phyloP scores from a whole-genome alignment of 2,888 invertebrate genomes.

The Bombylius major region DNA sequence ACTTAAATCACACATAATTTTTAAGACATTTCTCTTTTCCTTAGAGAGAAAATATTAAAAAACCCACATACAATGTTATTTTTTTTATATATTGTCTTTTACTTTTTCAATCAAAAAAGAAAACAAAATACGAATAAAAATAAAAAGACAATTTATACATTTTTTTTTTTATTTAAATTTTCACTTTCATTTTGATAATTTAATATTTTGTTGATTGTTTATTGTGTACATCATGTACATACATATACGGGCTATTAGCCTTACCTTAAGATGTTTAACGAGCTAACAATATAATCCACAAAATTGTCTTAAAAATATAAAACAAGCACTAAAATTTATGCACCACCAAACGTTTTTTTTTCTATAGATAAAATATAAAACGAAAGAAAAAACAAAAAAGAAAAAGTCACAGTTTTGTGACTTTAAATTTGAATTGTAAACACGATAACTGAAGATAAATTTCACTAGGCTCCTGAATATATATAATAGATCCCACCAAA shows the following conservation, averaged over 20 bases:
- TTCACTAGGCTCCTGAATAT: slow-evolving; percentile 5
- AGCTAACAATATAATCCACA: slow-evolving; percentile 5
- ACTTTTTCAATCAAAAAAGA: too few species aligned
- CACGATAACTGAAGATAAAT: slow-evolving; percentile 3
- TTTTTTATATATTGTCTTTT: too few species aligned
- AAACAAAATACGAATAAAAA: neutral
- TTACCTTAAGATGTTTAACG: slow-evolving; percentile 4
- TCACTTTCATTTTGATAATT: slow-evolving; percentile 1
- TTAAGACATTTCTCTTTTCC: too few species aligned
- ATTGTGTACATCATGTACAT: neutral
- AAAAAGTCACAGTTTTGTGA: neutral
- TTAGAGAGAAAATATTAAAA: too few species aligned
- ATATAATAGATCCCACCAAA: slow-evolving; percentile 8
- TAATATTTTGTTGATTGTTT: neutral
- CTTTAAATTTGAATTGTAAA: neutral
- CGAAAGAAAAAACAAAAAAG: neutral
- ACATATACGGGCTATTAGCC: neutral
- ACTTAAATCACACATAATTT: too few species aligned
- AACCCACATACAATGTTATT: too few species aligned
- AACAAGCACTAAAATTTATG: too few species aligned
- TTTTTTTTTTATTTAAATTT: neutral
- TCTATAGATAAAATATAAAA: neutral
- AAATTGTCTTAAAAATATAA: neutral
- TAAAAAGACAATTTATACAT: neutral
- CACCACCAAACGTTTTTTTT: too few species aligned